Base-by-base conservation (phyloP, 1,140 invertebrate species). In the Sycophila sp. region DNA sequence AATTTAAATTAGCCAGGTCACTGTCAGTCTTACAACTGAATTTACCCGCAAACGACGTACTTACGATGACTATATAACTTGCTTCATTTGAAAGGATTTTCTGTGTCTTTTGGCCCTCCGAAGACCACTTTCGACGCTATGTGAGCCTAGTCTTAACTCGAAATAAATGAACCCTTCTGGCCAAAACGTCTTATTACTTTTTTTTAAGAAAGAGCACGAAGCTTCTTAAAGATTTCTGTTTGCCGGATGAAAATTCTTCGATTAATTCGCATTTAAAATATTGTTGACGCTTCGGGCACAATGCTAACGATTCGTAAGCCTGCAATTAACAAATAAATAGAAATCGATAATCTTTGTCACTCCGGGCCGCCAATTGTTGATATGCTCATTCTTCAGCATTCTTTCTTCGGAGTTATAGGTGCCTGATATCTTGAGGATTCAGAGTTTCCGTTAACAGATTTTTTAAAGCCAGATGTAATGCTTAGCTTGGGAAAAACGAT, bases 201-300 rank as follows among this genome's bases (percentile, higher is more conserved):
- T 17, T 56, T 42, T 71, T 42, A 26, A n/a, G n/a, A 13, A 22
- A 42, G 22, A 32, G 56, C 58, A 76, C 24, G 60, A 6, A 11
- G 0, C 10, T 0, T 40, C 30, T 76, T 64, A 71, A 74, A 68
- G n/a, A 11, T 10, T 59, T 49, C 65, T 68, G 47, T 15, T 72
- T 38, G 8, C 64, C 59, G 49, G 64, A 40, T 72, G 32, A 47
- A 68, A 68, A 68, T 66, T 78, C 76, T 81, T 81, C 75, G 76
- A 81, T 80, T 82, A 81, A 82, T 81, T 81, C 78, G 77, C 76
- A 76, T 82, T 81, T 81, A 81, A 78, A 81, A 80, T 77, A 77
- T 81, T 78, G 77, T 79, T 82, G 77, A 78, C 80, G 75, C 81
- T 77, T 81, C 67, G 45, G 45, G 69, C 65, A 74, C 59, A 56